Base-by-base conservation (phyloP, 1,140 invertebrate species). In the Sesamia nonagrioides region DNA sequence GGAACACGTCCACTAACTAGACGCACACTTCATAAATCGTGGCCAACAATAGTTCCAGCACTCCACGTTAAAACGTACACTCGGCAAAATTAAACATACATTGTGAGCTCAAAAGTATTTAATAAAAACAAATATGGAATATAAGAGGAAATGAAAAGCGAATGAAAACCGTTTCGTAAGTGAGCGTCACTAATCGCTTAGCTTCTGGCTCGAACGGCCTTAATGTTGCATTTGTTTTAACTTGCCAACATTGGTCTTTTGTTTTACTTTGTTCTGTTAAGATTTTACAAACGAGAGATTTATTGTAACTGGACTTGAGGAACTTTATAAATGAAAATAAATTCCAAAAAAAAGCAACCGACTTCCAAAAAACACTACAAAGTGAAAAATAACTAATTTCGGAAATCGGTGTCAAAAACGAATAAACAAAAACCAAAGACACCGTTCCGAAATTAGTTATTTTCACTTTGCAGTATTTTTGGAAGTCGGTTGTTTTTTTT, bases 81-180 rank as follows among this genome's bases (percentile, higher is more conserved):
- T 78, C 54, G 72, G 45, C 68, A 48, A 73, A 78, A 78, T 78
- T 78, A 78, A 72, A 63, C 69, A 78, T 73, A 78, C 77, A 73
- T 78, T 73, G 68, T 48, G 56, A 35, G 68, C 68, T 72, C 60
- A 58, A 63, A 69, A 75, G 68, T 48, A 48, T 37, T 52, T 58
- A 78, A 73, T 71, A 78, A 72, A 77, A 78, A 78, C 63, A 78
- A 78, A 78, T 58, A 61, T 48, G 15, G 52, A 61, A 72, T 72
- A 61, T 72, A 72, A 72, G 56, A 63, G 68, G 68, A 73, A 78
- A 78, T 78, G 68, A 60, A 72, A 60, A 78, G 68, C 56, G 58
- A n/a, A n/a, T n/a, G n/a, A n/a, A n/a, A n/a, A n/a, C n/a, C n/a
- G n/a, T 75, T 73, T 13, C 42, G 63, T 18, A 58, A 75, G 56